These are phyloP conservation scores for Ashinkailepas kermadecensis DNA, from an alignment of 2,888 invertebrate species.

Conservation along the genomic window DNA sequence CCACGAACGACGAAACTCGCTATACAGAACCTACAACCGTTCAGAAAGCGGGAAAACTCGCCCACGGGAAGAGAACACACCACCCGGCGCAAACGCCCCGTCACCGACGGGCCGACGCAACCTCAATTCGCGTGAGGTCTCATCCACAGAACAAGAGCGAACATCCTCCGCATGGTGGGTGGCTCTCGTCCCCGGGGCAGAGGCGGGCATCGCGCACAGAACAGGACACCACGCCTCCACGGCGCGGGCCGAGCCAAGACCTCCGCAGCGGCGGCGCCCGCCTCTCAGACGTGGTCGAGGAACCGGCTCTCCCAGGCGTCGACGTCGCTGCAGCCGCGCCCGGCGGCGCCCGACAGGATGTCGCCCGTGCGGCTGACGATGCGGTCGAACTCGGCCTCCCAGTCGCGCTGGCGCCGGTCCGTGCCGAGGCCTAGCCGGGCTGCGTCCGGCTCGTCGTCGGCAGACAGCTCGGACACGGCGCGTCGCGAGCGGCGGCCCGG, in stretches of 20 bases:
- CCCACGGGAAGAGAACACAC: no score
- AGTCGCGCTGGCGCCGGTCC: constrained; percentile 69
- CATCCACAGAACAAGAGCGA: no score
- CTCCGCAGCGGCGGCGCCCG: not conserved
- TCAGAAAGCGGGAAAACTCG: no score
- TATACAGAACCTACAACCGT: no score
- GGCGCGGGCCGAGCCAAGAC: not conserved
- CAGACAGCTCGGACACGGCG: not conserved
- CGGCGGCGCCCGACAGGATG: constrained; percentile 31
- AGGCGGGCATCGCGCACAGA: no score
- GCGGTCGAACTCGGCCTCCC: constrained; percentile 68
- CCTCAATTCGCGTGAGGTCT: no score
- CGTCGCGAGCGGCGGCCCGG: not conserved
- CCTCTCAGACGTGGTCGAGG: constrained; percentile 10
- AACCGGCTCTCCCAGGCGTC: constrained; percentile 32
- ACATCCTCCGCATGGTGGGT: no score
- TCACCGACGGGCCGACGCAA: no score
- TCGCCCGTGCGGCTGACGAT: constrained; percentile 55
- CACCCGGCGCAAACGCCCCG: no score
- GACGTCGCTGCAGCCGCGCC: constrained; percentile 29
- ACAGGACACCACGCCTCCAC: not conserved
- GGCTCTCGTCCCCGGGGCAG: no score
- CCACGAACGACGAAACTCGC: no score
- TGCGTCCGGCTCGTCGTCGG: constrained; percentile 22
- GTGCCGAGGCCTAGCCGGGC: constrained; percentile 50